phyloP scores from a whole-genome alignment of 2,113 vertebrate species.

The Gobio gobio region DNA sequence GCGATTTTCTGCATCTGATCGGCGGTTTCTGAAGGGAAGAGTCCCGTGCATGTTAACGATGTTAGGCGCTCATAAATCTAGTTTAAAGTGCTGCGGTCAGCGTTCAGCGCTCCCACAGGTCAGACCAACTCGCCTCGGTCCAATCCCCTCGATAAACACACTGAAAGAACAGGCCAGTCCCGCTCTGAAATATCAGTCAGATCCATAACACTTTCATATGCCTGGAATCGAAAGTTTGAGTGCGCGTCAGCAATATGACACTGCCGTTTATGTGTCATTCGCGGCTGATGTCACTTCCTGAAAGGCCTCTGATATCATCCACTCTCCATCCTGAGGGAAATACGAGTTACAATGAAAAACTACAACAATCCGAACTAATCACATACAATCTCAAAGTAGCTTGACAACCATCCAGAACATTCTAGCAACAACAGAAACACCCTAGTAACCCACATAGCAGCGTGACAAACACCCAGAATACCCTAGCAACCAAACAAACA shows the following conservation, averaged over 20 bases:
- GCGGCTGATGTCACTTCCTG: slow-evolving; percentile 11
- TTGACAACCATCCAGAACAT: not conserved
- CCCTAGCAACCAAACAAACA: not conserved
- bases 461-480: not conserved
- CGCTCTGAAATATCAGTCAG: not conserved
- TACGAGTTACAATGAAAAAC: not conserved
- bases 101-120: not conserved
- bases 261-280: not conserved
- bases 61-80: slow-evolving; percentile 24
- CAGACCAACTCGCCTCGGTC: not conserved
- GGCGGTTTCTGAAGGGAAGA: not conserved
- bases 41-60: slow-evolving; percentile 4
- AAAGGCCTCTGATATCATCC: not conserved
- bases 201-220: not conserved
- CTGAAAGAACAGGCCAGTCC: too few relatives aligned
- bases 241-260: not conserved
- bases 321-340: not conserved
- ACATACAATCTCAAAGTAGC: not conserved
- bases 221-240: not conserved
- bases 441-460: not conserved
- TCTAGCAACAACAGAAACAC: not conserved
- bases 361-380: not conserved
- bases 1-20: not conserved
- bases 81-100: slow-evolving; percentile 31
- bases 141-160: not conserved